These are phyloP conservation scores for Oscheius myriophilus DNA, from an alignment of 2,888 invertebrate genomes.

Conservation along the genomic window DNA sequence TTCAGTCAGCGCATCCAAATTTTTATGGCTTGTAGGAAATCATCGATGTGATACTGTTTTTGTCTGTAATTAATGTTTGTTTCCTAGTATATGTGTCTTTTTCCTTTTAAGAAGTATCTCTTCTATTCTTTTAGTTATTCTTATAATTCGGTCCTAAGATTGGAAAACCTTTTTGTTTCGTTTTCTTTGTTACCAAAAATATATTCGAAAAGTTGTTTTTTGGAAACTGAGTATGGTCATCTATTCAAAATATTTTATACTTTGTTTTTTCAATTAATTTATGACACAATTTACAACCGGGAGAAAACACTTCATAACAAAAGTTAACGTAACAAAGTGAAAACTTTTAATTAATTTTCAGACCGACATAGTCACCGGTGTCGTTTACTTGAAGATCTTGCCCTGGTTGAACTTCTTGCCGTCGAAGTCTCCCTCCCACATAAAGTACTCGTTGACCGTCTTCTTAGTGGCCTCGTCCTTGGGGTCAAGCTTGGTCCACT, in stretches of 20 bases:
- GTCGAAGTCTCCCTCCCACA: slow-evolving; percentile 79
- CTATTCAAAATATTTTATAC: not conserved
- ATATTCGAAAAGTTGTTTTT: too few relatives aligned
- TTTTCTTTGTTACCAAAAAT: too few relatives aligned
- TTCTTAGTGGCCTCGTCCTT: slow-evolving; percentile 79
- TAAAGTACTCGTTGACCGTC: slow-evolving; percentile 67
- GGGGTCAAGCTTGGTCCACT: slow-evolving; percentile 91
- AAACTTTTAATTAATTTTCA: slow-evolving; percentile 7
- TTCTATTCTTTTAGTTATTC: too few relatives aligned
- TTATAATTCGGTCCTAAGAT: too few relatives aligned
- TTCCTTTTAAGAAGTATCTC: too few relatives aligned
- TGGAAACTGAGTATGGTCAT: too few relatives aligned
- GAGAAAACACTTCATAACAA: not conserved
- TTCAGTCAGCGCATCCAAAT: too few relatives aligned
- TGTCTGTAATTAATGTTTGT: too few relatives aligned
- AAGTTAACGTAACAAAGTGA: slow-evolving; percentile 7
- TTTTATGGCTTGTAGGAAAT: too few relatives aligned
- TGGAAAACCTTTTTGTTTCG: too few relatives aligned
- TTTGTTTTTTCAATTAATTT: not conserved
- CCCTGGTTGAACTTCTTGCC: slow-evolving; percentile 97
- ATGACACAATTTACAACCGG: not conserved
- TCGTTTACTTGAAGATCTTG: slow-evolving; percentile 90
- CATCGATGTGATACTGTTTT: too few relatives aligned
- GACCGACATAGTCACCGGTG: slow-evolving; percentile 3
- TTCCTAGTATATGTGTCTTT: too few relatives aligned